Evolutionary conservation across 2,888 invertebrate species (phyloP).

Genomic region (Odontothrips loti): DNA sequence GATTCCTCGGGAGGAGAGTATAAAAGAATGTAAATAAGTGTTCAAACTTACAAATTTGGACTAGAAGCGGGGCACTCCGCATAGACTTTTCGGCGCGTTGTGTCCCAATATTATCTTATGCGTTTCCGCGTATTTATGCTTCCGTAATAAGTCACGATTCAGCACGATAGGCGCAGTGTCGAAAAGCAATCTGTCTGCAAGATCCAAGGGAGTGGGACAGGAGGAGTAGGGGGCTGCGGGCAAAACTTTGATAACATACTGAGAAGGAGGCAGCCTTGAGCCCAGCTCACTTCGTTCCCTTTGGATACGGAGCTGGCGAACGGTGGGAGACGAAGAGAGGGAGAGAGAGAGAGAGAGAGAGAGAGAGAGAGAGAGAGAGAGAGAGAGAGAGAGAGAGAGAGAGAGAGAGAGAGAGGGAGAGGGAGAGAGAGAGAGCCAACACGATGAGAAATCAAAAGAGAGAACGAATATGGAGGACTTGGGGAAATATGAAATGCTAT

Average conservation of each 20-base stretch:
- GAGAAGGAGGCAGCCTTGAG: background rate
- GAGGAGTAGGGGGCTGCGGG: background rate
- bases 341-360: background rate
- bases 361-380: background rate
- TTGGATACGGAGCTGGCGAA: background rate
- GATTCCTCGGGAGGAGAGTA: too few relatives aligned
- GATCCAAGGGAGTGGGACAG: background rate
- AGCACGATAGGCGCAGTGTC: background rate
- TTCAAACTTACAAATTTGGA: too few relatives aligned
- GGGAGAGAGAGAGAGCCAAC: background rate
- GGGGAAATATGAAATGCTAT: slow-evolving; percentile 26
- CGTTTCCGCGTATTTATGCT: too few relatives aligned
- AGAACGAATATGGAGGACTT: slow-evolving; percentile 26
- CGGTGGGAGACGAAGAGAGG: background rate
- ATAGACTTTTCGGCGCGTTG: too few relatives aligned
- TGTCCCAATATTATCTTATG: too few relatives aligned
- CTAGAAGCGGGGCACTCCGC: too few relatives aligned
- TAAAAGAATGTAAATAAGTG: too few relatives aligned
- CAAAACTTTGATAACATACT: slow-evolving; percentile 4
- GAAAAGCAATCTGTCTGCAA: background rate
- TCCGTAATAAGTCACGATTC: background rate
- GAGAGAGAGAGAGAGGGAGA: background rate
- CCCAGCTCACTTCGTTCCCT: background rate
- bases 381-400: too few relatives aligned
- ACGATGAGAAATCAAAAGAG: slow-evolving; percentile 20